Evolutionary conservation across 2,113 vertebrate species (phyloP).

Genomic region (Tachysurus vachellii): DNA sequence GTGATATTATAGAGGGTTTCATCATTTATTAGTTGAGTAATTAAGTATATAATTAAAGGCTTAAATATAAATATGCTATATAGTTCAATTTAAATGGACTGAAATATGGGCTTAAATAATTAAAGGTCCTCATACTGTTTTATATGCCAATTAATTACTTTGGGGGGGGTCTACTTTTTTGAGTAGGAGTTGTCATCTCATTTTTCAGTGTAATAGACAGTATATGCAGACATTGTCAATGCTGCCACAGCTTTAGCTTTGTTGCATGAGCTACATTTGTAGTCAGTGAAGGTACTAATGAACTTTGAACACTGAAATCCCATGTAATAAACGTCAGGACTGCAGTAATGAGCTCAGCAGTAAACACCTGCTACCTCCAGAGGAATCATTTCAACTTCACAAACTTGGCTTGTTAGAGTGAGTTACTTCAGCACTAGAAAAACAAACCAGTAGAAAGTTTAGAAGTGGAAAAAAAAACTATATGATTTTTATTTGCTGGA

Average conservation of each 20-base stretch:
- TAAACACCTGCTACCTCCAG: neutral
- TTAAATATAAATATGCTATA: neutral
- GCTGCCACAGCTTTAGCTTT: neutral
- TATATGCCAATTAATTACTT: neutral
- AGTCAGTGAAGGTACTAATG: neutral
- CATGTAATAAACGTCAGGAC: neutral
- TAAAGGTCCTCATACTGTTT: neutral
- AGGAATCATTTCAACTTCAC: neutral
- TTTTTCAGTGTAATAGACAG: neutral
- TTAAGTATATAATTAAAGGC: neutral
- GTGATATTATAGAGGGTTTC: no score
- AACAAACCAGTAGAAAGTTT: neutral
- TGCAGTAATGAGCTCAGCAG: neutral
- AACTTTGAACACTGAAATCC: neutral
- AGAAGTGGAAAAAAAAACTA: neutral
- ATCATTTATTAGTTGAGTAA: neutral
- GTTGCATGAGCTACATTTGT: neutral
- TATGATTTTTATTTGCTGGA: neutral
- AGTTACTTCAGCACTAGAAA: neutral
- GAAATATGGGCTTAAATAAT: neutral
- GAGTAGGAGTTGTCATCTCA: neutral
- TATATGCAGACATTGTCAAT: neutral
- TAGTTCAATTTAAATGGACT: neutral
- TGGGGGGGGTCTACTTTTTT: neutral
- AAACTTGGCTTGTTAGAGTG: neutral